Conservation (phyloP, 1,140 invertebrate species). For the Drosophila nigromelanica region DNA sequence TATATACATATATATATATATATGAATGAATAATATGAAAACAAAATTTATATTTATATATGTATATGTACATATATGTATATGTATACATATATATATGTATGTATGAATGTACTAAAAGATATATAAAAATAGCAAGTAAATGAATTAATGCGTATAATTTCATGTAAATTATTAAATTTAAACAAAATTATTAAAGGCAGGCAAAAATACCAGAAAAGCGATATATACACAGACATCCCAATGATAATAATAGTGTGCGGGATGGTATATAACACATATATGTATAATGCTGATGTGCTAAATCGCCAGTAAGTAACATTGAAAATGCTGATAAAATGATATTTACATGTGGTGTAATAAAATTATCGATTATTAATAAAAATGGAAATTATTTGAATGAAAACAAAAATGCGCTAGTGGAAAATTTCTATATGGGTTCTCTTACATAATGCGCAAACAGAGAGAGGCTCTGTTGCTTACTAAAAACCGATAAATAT, state of each 20-base stretch:
- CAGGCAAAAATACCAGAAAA: slow-evolving; percentile 29
- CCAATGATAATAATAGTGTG: slow-evolving; percentile 53
- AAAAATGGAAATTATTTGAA: slow-evolving; percentile 71
- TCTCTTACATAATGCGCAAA: too few relatives aligned
- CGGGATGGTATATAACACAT: slow-evolving; percentile 24
- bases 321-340: slow-evolving; percentile 68
- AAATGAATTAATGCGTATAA: slow-evolving; percentile 68
- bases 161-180: slow-evolving; percentile 73
- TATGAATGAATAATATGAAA: background rate
- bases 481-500: too few relatives aligned
- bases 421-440: too few relatives aligned
- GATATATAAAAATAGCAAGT: slow-evolving; percentile 69
- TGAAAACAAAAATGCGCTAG: slow-evolving; percentile 1
- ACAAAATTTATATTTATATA: slow-evolving; percentile 31
- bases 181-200: slow-evolving; percentile 27
- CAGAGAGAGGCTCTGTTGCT: too few relatives aligned
- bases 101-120: slow-evolving; percentile 64
- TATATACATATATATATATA: slow-evolving; percentile 33
- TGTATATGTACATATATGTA: slow-evolving; percentile 38
- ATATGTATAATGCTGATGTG: slow-evolving; percentile 13
- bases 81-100: slow-evolving; percentile 25
- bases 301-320: slow-evolving; percentile 8
- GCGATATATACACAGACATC: slow-evolving; percentile 39
- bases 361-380: slow-evolving; percentile 80
- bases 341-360: slow-evolving; percentile 78